Base-by-base conservation (phyloP, 2,113 vertebrate genomes). In the Pycnonotus jocosus region DNA sequence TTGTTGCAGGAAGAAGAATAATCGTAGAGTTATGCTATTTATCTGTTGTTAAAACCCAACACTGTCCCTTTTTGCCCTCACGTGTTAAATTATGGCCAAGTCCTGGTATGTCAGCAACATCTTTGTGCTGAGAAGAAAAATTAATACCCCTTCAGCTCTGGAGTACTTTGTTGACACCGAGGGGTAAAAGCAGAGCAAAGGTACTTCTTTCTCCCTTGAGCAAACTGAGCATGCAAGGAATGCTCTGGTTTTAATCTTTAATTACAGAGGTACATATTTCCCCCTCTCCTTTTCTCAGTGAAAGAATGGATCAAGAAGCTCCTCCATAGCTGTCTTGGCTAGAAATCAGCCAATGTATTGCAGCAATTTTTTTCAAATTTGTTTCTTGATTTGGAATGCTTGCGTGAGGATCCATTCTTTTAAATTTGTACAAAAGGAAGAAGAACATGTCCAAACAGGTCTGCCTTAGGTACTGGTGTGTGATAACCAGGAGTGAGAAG, bases 371-470 rank as follows among this genome's bases (percentile, higher is more conserved):
- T 97, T 97, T 96, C 95, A 96, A 97, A 98, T 98, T 98, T 98
- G 96, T 98, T 98, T 98, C 97, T 95, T 45, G 12, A 97, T 98
- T 97, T 97, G 96, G 97, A 98, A 98, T 95, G 97, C 96, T 98
- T 98, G 97, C 92, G 19, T 98, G 98, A 98, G 97, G 91, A 98
- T 88, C 97, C 73, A 96, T 98, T 98, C 94, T 98, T 97, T 96
- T 81, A 95, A 93, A 96, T 96, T 91, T 97, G 96, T 97, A 98
- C 98, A 98, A 98, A 98, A 96, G 97, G 94, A 96, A 66, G 96
- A 35, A 94, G 96, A 97, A 96, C 99, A 47, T 98, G 99, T 98
- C 96, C 89, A 87, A 93, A 98, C 99, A 99, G 95, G 98, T 96
- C 96, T 86, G 83, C 96, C 95, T 87, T 74, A 96, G 88, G 95